Evolutionary conservation across 2,797 vertebrate genomes (phyloP), one percentile per base, ranked within the genome.

Genomic region (Myotis daubentonii): DNA sequence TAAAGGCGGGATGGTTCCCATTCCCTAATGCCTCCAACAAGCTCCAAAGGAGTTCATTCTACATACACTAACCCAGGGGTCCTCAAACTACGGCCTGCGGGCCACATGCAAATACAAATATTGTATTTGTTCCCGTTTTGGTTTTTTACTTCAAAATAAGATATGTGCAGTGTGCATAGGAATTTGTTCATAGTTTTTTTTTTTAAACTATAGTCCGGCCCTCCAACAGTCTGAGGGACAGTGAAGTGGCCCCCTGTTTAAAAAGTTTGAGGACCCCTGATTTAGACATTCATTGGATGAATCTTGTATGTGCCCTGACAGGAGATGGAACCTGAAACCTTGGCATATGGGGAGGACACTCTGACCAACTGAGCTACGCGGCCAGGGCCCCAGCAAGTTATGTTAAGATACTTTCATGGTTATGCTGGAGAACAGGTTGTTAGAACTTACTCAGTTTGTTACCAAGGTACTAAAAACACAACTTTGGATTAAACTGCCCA

Each of bases 391-490:
- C 87, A 49, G 51, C 16, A 23, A 28, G 20, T 47, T 65, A 72
- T 78, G 66, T 76, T 76, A 65, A 65, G 33, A 76, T 84, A 75
- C 28, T 57, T 51, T 38, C 23, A 19, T 9, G 36, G n/a, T 38
- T 36, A 16, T 36, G 55, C 70, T 60, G 4, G 55, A 89, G n/a
- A 38, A 57, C 15, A 87, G 65, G 44, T 47, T 65, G 57, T 87
- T 84, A 66, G 44, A 49, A 38, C 25, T 65, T 66, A 47, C 36
- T 78, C 87, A 33, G 15, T 91, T 79, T 87, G 44, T 78, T 82
- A 75, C 49, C 85, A 94, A 93, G n/a, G 47, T 11, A 33, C 49
- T 60, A 74, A 62, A 94, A 93, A 76, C 51, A 70, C 87, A 92
- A 68, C 78, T 82, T 55, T 44, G n/a, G 44, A 79, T 87, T 88